These are phyloP conservation scores for Colletes gigas DNA, from an alignment of 1,140 invertebrate species.

Conservation along the genomic window DNA sequence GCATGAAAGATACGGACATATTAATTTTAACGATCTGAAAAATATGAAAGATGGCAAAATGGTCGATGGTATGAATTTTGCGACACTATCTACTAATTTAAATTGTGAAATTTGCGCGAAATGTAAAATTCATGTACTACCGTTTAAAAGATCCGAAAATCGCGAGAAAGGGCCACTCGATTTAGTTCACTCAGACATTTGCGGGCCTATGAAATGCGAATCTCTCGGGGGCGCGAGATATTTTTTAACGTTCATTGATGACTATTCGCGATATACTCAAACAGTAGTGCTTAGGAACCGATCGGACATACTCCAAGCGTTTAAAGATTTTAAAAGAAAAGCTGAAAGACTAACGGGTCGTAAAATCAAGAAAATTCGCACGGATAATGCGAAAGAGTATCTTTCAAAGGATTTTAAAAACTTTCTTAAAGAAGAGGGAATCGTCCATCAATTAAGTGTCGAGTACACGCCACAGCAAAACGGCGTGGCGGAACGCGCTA, in stretches of 20 bases:
- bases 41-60: neutral
- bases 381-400: slow-evolving; percentile 42
- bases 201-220: neutral
- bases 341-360: slow-evolving; percentile 39
- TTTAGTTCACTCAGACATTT: neutral
- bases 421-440: neutral
- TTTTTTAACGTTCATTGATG: slow-evolving; percentile 1
- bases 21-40: slow-evolving; percentile 18
- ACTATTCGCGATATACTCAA: slow-evolving; percentile 33
- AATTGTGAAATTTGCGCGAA: no score
- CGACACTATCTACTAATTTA: no score
- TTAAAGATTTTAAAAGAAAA: slow-evolving; percentile 32
- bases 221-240: neutral
- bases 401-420: slow-evolving; percentile 12
- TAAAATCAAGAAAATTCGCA: slow-evolving; percentile 28
- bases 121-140: neutral
- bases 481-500: neutral
- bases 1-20: slow-evolving; percentile 49
- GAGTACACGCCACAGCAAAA: neutral
- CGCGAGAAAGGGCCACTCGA: neutral
- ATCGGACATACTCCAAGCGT: slow-evolving; percentile 24
- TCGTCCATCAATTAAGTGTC: neutral
- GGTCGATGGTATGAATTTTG: slow-evolving; percentile 3
- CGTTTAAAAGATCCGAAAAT: neutral
- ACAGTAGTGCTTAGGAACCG: slow-evolving; percentile 10